Evolutionary conservation across 2,888 invertebrate species (phyloP).

Genomic region (Sarcophaga variegata): DNA sequence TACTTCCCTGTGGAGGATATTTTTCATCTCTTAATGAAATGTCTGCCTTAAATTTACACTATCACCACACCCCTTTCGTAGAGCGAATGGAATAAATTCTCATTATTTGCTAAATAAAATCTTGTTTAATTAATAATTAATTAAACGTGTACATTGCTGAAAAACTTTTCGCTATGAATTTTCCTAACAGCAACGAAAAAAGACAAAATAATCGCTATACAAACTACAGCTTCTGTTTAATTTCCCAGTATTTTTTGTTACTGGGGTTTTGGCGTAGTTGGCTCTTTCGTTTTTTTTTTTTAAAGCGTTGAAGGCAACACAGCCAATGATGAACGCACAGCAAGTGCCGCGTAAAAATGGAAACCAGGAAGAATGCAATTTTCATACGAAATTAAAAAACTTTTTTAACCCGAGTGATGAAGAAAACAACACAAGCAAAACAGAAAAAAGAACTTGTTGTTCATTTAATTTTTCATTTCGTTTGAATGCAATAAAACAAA

Average conservation of each 20-base stretch:
- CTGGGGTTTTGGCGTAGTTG: background rate
- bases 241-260: conserved; percentile 49
- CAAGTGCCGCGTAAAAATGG: conserved; percentile 59
- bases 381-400: conserved; percentile 50
- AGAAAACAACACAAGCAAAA: background rate
- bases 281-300: background rate
- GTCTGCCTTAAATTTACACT: conserved; percentile 41
- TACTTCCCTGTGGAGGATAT: conserved; percentile 24
- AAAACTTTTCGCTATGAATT: conserved; percentile 24
- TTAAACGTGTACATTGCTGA: conserved; percentile 56
- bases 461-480: conserved; percentile 3
- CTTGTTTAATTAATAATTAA: conserved; percentile 69
- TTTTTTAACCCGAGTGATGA: background rate
- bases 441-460: conserved; percentile 12
- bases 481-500: conserved; percentile 42
- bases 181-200: background rate
- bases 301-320: conserved; percentile 47
- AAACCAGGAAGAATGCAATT: conserved; percentile 61
- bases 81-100: conserved; percentile 32
- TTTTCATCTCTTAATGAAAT: background rate
- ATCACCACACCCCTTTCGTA: background rate
- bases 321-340: conserved; percentile 55
- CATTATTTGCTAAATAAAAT: conserved; percentile 65
- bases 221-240: conserved; percentile 67
- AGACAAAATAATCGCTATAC: conserved; percentile 23